A percentile compares a stretch with the other conserved stretches of the same genome.
phyloP scores from a whole-genome alignment of 2,888 invertebrate species.

The Mesoligia furuncula region DNA sequence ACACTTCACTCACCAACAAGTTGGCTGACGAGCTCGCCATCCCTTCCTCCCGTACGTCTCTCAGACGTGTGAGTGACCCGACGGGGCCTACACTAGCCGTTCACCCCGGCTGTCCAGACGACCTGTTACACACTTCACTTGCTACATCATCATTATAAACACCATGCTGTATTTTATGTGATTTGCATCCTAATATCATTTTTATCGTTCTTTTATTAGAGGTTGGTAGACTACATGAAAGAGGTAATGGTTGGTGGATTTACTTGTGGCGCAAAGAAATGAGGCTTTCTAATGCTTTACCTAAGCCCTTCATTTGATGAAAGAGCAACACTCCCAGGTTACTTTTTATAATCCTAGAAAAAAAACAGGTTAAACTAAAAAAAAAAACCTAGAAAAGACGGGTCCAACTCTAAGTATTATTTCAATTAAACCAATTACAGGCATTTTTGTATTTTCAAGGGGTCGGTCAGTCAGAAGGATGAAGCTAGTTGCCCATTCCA shows the following conservation, averaged over 20 bases:
- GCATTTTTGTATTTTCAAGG: background rate
- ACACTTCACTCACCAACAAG: background rate
- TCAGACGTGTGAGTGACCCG: constrained; percentile 83
- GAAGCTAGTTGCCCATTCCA: background rate
- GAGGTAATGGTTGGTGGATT: background rate
- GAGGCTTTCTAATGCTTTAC: background rate
- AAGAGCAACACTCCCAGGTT: background rate
- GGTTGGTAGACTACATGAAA: background rate
- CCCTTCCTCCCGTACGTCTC: constrained; percentile 47
- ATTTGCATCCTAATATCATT: constrained; percentile 59
- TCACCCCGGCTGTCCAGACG: constrained; percentile 85
- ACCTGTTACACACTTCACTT: constrained; percentile 86
- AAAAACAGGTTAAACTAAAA: background rate
- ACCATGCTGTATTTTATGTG: constrained; percentile 47
- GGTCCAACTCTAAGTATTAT: too few relatives aligned
- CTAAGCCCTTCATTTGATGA: background rate
- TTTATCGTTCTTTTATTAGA: constrained; percentile 39
- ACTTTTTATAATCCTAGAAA: background rate
- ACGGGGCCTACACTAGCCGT: constrained; percentile 81
- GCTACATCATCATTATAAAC: constrained; percentile 66
- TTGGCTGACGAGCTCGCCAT: constrained; percentile 33
- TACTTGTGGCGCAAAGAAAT: background rate
- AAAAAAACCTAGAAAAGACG: too few relatives aligned
- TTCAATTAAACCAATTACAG: background rate
- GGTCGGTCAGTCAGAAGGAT: background rate